A percentile compares a stretch with the other conserved stretches of the same genome.
Conservation (phyloP, 2,888 invertebrate genomes). For the Linnaemya vulpina region DNA sequence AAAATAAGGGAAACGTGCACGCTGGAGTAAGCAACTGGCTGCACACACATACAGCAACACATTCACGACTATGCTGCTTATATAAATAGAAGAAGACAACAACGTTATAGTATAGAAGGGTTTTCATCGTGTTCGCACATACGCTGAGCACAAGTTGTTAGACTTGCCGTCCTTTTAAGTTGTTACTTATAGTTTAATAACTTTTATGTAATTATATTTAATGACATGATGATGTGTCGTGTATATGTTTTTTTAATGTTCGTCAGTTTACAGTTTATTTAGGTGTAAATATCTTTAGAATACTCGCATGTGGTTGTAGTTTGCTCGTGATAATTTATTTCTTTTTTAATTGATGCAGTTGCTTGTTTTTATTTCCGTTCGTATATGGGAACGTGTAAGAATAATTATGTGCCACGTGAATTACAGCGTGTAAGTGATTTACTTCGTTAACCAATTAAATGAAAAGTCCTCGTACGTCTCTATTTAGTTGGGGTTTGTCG, state of each 20-base stretch:
- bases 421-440: constrained; percentile 9
- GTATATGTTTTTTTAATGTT: constrained; percentile 4
- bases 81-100: not conserved
- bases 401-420: not conserved
- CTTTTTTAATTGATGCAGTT: constrained; percentile 57
- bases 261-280: constrained; percentile 18
- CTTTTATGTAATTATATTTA: constrained; percentile 60
- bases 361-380: not conserved
- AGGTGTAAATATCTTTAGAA: constrained; percentile 38
- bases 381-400: not conserved
- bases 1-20: not conserved
- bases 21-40: not conserved
- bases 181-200: constrained; percentile 48
- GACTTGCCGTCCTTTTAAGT: constrained; percentile 54
- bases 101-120: not conserved
- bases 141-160: constrained; percentile 1
- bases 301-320: constrained; percentile 2
- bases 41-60: constrained; percentile 1
- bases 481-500: not conserved
- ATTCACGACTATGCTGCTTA: constrained; percentile 1
- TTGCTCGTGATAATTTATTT: constrained; percentile 12
- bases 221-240: constrained; percentile 52
- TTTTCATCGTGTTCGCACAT: not conserved
- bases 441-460: constrained; percentile 15
- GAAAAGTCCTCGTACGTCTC: constrained; percentile 14